Conservation (phyloP, 2,888 invertebrate species). For the Macropis europaea region DNA sequence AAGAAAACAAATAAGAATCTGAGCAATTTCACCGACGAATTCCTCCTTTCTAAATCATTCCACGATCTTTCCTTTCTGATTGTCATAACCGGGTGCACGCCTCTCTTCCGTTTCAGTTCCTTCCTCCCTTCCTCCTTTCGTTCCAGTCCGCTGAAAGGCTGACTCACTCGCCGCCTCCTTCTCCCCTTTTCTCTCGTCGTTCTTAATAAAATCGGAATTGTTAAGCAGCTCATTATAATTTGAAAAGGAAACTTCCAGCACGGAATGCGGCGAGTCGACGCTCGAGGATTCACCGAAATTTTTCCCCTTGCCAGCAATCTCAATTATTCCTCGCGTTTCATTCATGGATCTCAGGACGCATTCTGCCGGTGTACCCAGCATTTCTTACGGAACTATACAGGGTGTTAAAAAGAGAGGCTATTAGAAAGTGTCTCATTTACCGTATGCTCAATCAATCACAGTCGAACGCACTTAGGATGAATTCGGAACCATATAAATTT, state of each 20-base stretch:
- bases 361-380: too few species aligned
- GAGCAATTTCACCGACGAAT: slow-evolving; percentile 12
- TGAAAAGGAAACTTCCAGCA: slow-evolving; percentile 54
- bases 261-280: slow-evolving; percentile 2
- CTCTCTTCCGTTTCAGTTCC: slow-evolving; percentile 35
- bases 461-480: too few species aligned
- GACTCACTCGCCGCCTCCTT: slow-evolving; percentile 17
- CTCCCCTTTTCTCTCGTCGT: slow-evolving; percentile 7
- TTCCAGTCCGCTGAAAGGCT: slow-evolving; percentile 49
- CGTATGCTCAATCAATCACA: too few species aligned
- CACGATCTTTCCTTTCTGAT: slow-evolving; percentile 25
- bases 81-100: slow-evolving; percentile 38
- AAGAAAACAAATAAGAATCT: neutral
- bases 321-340: neutral
- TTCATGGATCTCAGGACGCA: too few species aligned
- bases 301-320: neutral
- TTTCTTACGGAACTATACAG: too few species aligned
- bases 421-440: too few species aligned
- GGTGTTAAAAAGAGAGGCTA: too few species aligned
- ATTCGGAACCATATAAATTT: too few species aligned
- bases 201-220: slow-evolving; percentile 69
- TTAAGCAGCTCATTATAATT: slow-evolving; percentile 66
- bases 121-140: slow-evolving; percentile 23
- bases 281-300: slow-evolving; percentile 17
- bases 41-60: slow-evolving; percentile 19